Evolutionary conservation across 2,113 vertebrate genomes (phyloP), one percentile per base, ranked within the genome.

Genomic region (Tychaedon coryphoeus): DNA sequence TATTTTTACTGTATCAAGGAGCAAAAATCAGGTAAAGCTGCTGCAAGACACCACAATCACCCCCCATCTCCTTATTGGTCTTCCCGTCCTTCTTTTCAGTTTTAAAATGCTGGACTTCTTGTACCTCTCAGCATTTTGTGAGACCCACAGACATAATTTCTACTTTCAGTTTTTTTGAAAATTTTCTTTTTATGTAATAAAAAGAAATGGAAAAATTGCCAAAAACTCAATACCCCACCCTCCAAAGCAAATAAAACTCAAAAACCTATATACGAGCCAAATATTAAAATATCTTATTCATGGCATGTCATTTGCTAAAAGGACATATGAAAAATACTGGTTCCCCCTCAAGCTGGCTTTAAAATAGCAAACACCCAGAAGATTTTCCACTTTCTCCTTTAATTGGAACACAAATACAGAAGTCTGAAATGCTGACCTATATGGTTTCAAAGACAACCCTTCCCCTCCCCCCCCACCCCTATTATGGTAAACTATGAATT

Each of bases 341-440:
- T 87, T 67, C 19, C 10, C 12, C 64, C 26, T 76, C 31, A 45
- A 91, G 24, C 1, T 90, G 29, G 45, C 72, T 91, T 96, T 84
- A 90, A 86, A 92, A 87, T n/a, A 86, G 67, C 31, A 96, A 56
- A 94, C 19, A 96, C 19, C 9, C 90, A 80, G 19, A 92, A 94
- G 74, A 22, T 50, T 51, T 79, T 91, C 66, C 79, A 82, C 79
- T 65, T 90, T 94, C 90, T 88, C 13, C 62, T 78, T 88, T 88
- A 89, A 93, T 1, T 90, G 56, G 51, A 95, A 69, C 29, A 83
- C 47, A 92, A 88, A 82, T 42, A 82, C n/a, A 43, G 14, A 85
- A 94, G 65, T 91, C 80, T 92, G 84, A 96, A 97, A 95, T 71
- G 88, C 34, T 97, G 87, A 86, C 28, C 69, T 77, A 38, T 33